Evolutionary conservation across 92 coral and sea anemone species (phyloP).

Genomic region (Heliopora coerulea): DNA sequence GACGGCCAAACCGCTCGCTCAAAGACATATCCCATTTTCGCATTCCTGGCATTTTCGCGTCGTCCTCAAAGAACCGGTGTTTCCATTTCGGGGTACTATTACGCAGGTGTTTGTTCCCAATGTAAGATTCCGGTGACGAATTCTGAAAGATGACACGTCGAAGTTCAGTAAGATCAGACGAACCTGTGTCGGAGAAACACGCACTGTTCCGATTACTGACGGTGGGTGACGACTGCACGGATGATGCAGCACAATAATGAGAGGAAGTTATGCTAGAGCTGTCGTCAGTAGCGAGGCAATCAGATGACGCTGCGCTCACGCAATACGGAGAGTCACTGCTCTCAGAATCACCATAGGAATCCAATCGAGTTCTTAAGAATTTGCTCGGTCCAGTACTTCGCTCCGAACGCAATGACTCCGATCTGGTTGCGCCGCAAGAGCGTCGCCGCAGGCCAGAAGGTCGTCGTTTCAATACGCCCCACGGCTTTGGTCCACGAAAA

Average conservation of each 20-base stretch:
- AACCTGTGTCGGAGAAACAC: slow-evolving; percentile 31
- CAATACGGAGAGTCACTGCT: slow-evolving; percentile 36
- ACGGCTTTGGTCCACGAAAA: slow-evolving; percentile 31
- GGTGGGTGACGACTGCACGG: slow-evolving; percentile 37
- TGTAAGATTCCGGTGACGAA: neutral
- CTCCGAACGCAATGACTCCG: slow-evolving; percentile 21
- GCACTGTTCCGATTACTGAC: slow-evolving; percentile 40
- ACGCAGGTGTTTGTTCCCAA: neutral
- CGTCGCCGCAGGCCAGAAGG: slow-evolving; percentile 41
- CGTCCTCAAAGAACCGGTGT: neutral
- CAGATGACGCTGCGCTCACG: slow-evolving; percentile 38
- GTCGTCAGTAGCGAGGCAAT: slow-evolving; percentile 34
- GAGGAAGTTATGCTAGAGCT: slow-evolving; percentile 36
- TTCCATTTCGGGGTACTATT: neutral
- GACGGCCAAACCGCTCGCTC: slow-evolving; percentile 17
- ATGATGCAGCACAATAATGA: slow-evolving; percentile 17
- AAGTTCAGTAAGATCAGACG: slow-evolving; percentile 14
- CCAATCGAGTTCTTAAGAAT: slow-evolving; percentile 1
- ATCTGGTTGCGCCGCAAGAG: neutral
- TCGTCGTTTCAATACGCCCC: slow-evolving; percentile 23
- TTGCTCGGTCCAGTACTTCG: too few relatives aligned
- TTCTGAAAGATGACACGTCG: slow-evolving; percentile 33
- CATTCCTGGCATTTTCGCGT: neutral
- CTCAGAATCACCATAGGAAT: slow-evolving; percentile 15
- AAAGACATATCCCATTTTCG: slow-evolving; percentile 10